Evolutionary conservation across 2,113 vertebrate species (phyloP), one percentile per base, ranked within the genome.

Genomic region (Xyrauchen texanus): DNA sequence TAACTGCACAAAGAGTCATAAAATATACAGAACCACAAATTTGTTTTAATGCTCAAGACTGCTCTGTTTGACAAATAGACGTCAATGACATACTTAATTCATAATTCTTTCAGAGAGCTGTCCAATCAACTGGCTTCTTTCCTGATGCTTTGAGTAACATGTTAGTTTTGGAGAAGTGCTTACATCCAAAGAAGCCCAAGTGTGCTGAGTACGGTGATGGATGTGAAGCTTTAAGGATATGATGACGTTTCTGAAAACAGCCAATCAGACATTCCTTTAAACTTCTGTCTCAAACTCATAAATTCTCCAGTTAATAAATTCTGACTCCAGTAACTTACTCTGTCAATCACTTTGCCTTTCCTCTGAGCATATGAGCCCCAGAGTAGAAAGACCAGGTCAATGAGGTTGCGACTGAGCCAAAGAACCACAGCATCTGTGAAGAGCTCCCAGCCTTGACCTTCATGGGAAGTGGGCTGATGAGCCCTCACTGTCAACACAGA

Each of bases 141-240:
- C 96, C 95, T 0, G 94, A 92, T 68, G 93, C 92, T 83, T 73
- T 81, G 4, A 99, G 92, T 82, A 96, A 82, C 65, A 94, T 92
- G 0, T 99, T 99, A 0, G 97, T 94, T 87, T 94, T 95, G 0
- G 97, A 99, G 87, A 99, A 99, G 82, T 99, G 98, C 4, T 61
- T 89, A 67, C 96, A 98, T 16, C 98, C 98, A 0, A 98, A 95
- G 86, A 96, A 99, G 0, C 98, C 98, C 63, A 96, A 91, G 80
- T 97, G 92, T 80, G 88, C 96, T 0, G 98, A 99, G 65, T 96
- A 47, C 0, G 97, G 98, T 0, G 97, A 99, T 0, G 98, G 98
- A 47, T 99, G 98, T 3, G 93, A 95, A 0, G 95, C 89, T 89
- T 97, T 94, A 65, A 99, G 92, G 77, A 99, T 86, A 0, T 96